Evolutionary conservation across 2,888 invertebrate species (phyloP).

Genomic region (Papilio demoleus): DNA sequence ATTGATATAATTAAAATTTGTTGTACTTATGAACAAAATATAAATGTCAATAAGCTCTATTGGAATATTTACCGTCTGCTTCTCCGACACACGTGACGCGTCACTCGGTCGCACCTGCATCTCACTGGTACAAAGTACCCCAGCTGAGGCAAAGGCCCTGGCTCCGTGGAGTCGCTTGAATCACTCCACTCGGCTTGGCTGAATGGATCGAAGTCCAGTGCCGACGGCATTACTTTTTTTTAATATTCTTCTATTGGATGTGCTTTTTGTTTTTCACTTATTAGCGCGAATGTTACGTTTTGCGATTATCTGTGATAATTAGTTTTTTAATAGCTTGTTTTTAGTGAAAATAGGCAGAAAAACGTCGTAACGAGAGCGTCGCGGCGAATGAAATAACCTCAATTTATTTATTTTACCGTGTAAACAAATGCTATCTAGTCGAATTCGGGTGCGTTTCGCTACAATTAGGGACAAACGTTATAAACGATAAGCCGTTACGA

Average conservation of each 20-base stretch:
- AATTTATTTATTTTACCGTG: conserved; percentile 48
- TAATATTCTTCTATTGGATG: neutral
- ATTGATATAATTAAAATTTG: no score
- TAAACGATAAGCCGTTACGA: conserved; percentile 55
- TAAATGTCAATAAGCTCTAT: conserved; percentile 21
- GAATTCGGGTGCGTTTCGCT: conserved; percentile 61
- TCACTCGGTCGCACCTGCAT: conserved; percentile 72
- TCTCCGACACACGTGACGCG: conserved; percentile 77
- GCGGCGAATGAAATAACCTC: conserved; percentile 55
- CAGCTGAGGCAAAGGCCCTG: conserved; percentile 78
- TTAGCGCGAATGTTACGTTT: conserved; percentile 4
- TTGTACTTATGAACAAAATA: neutral
- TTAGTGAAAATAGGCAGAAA: conserved; percentile 24
- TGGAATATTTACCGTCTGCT: conserved; percentile 66
- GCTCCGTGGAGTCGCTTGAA: conserved; percentile 72
- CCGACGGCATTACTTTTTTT: conserved; percentile 66
- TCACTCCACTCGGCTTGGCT: conserved; percentile 80
- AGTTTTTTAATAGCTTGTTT: conserved; percentile 39
- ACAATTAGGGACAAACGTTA: conserved; percentile 65
- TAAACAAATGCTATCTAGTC: conserved; percentile 60
- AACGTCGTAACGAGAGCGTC: conserved; percentile 47
- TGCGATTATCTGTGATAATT: conserved; percentile 9
- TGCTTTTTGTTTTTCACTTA: conserved; percentile 28
- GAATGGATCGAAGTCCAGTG: conserved; percentile 68
- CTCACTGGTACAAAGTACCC: conserved; percentile 85